Evolutionary conservation across 2,797 vertebrate species (phyloP), one percentile per base, ranked within the genome.

Genomic region (Rhabdomys pumilio): DNA sequence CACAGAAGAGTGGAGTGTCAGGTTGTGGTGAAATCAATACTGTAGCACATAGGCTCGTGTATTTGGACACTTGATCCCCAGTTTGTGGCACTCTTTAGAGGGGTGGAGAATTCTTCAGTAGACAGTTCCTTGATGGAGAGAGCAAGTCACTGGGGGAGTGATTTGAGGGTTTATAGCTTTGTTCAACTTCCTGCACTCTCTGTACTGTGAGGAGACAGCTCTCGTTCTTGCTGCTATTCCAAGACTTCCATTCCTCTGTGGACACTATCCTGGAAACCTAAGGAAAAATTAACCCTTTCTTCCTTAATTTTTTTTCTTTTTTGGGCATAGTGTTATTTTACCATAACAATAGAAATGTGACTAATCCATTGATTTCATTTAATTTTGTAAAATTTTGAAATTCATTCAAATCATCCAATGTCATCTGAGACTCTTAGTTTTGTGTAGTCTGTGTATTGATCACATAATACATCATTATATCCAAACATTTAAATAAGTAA

Each of bases 321-420:
- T 86, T 69, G 13, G 20, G n/a, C 20, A 53, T 38, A 38, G 8
- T 38, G 12, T 47, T 84, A 86, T 38, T 86, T 72, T 86, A 24
- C 4, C 22, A 26, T 4, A 59, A 38, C 41, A 63, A 31, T 22
- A 53, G 20, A 15, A 53, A 86, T 10, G 22, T 38, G 13, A n/a
- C 12, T 24, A 7, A 53, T 17, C 17, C 22, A 38, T 10, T 15
- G 20, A 10, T 72, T 91, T 90, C 67, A 41, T 14, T 86, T 91
- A 85, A 76, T 91, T 94, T 92, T 95, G 50, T 47, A 44, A 82
- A 88, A 81, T 81, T 65, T n/a, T 77, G 34, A 61, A 92, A 59
- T 38, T 34, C 75, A 47, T 80, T 87, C 34, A 69, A n/a, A n/a
- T 19, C 6, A 14, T 89, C 89, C 82, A 65, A 55, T 17, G 20